phyloP scores from a whole-genome alignment of 2,113 vertebrate genomes.

The Neogale vison region DNA sequence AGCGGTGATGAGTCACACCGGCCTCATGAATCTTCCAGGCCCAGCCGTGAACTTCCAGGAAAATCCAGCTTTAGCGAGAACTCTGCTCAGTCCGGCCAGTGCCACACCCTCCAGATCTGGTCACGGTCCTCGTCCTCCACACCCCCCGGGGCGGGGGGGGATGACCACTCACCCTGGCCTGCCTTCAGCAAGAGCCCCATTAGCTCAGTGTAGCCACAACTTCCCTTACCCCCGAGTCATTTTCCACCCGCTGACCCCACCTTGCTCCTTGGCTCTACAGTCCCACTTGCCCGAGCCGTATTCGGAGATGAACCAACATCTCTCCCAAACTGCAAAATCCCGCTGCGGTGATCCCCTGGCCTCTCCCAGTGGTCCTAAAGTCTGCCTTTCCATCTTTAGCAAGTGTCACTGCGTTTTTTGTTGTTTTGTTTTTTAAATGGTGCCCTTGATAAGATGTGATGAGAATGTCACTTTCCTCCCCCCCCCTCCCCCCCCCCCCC shows the following conservation, averaged over 20 bases:
- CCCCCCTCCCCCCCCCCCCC: background rate
- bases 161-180: background rate
- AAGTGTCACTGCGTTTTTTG: background rate
- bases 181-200: background rate
- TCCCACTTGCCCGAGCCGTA: too few relatives aligned
- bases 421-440: background rate
- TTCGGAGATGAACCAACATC: background rate
- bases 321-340: background rate
- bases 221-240: background rate
- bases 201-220: background rate
- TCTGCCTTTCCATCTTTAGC: background rate
- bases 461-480: fast-evolving
- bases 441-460: background rate
- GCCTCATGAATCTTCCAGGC: background rate
- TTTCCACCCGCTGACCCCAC: background rate
- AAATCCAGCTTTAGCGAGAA: background rate
- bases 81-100: background rate
- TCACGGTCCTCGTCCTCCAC: fast-evolving
- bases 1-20: background rate
- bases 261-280: background rate
- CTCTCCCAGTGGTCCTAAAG: background rate
- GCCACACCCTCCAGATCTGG: background rate
- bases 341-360: background rate
- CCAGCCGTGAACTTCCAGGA: background rate
- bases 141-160: fast-evolving